Conservation (phyloP, 1,140 invertebrate species). For the Yoshiicerus persimilis region DNA sequence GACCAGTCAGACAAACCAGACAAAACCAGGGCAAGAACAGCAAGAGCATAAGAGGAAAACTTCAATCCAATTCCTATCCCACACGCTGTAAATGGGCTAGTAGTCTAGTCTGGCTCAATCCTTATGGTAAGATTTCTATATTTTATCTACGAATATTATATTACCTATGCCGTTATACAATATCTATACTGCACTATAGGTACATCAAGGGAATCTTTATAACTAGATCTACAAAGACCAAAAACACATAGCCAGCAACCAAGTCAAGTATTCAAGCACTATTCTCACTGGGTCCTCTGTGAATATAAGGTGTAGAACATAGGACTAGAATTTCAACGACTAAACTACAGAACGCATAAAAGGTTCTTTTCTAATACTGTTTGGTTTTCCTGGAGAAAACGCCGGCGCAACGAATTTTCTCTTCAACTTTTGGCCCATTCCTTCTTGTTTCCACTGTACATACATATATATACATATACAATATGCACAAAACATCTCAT, state of each 20-base stretch:
- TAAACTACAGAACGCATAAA: neutral
- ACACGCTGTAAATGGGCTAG: neutral
- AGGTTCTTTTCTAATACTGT: neutral
- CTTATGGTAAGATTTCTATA: neutral
- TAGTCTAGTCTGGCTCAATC: neutral
- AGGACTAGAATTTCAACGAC: neutral
- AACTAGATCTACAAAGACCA: neutral
- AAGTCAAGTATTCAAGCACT: neutral
- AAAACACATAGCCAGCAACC: neutral
- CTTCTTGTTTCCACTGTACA: neutral
- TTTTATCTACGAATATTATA: neutral
- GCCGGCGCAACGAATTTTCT: slow-evolving; percentile 4
- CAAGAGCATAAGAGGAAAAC: neutral
- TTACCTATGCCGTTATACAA: neutral
- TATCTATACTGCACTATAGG: neutral
- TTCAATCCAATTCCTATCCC: neutral
- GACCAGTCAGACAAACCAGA: neutral
- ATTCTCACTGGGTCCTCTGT: neutral
- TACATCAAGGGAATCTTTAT: neutral
- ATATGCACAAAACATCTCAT: neutral
- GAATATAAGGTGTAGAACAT: neutral
- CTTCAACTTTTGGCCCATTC: neutral
- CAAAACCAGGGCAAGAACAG: neutral
- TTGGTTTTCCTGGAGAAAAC: neutral
- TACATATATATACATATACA: neutral